Percentiles rank a stretch among this genome's conserved stretches.
Evolutionary conservation across 2,113 vertebrate species (phyloP).

Genomic region (zebrafish (Danio rerio)): DNA sequence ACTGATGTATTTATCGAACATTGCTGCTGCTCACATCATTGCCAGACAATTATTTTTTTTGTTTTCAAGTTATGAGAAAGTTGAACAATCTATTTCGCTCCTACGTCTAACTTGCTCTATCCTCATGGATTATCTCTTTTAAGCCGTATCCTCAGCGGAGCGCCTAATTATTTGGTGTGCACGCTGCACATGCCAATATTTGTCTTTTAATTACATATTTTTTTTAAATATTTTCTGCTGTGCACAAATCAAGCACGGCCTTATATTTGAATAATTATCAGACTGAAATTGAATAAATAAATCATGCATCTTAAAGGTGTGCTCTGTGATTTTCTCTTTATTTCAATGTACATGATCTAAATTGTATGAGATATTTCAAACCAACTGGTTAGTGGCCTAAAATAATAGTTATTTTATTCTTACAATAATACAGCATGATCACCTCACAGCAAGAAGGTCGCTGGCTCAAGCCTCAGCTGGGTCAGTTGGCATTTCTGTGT

Average conservation of each 20-base stretch:
- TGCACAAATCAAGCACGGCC: not conserved
- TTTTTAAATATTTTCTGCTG: not conserved
- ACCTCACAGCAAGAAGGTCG: no score
- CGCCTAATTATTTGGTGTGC: conserved; percentile 8
- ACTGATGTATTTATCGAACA: conserved; percentile 34
- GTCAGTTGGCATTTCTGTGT: no score
- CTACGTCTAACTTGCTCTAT: not conserved
- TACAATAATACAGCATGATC: no score
- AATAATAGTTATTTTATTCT: no score
- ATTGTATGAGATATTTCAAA: no score
- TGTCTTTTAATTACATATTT: conserved; percentile 32
- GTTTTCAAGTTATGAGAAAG: conserved; percentile 24
- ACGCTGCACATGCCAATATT: conserved; percentile 3
- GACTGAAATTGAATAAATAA: not conserved
- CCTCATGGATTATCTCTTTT: conserved; percentile 34
- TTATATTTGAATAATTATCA: not conserved
- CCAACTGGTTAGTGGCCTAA: no score
- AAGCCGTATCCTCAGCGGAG: conserved; percentile 35
- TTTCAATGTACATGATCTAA: not conserved
- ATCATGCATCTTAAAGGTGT: not conserved
- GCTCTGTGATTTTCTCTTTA: not conserved
- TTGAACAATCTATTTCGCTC: conserved; percentile 16
- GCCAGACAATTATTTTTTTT: conserved; percentile 46
- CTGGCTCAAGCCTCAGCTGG: no score
- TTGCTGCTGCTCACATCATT: conserved; percentile 33